Percentiles rank a stretch among this genome's conserved stretches.
Conservation (phyloP, 2,888 invertebrate species). For the Melitaea athalia region DNA sequence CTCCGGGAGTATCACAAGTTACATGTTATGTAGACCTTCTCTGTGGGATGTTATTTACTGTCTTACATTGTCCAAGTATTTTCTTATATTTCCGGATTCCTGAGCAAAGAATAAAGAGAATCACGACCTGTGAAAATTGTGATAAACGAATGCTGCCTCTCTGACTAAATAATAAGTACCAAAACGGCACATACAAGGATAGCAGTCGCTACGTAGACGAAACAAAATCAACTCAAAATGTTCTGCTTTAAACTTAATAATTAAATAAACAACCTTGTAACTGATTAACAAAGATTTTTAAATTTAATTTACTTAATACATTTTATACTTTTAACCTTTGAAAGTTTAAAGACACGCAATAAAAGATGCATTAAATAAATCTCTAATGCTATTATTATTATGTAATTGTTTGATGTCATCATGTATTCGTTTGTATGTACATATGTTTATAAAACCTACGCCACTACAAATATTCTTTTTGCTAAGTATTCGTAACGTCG, state of each 20-base stretch:
- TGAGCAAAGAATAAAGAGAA: not conserved
- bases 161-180: no score
- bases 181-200: no score
- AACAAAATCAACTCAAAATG: not conserved
- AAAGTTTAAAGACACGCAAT: not conserved
- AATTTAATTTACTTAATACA: slow-evolving; percentile 1
- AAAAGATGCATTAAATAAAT: slow-evolving; percentile 1
- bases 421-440: slow-evolving; percentile 7
- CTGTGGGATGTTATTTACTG: not conserved
- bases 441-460: no score
- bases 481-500: no score
- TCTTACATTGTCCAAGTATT: not conserved
- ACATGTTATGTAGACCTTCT: not conserved
- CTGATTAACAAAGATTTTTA: not conserved
- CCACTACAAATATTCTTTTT: no score
- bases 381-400: not conserved
- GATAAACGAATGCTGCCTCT: not conserved
- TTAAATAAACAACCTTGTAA: not conserved
- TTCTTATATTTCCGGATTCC: not conserved
- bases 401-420: slow-evolving; percentile 30
- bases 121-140: not conserved
- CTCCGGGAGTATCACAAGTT: no score
- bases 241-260: not conserved
- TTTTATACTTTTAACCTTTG: slow-evolving; percentile 9
- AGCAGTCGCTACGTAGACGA: not conserved